These are phyloP conservation scores for Pollachius pollachius DNA, from an alignment of 2,113 vertebrate genomes.

Conservation along the genomic window DNA sequence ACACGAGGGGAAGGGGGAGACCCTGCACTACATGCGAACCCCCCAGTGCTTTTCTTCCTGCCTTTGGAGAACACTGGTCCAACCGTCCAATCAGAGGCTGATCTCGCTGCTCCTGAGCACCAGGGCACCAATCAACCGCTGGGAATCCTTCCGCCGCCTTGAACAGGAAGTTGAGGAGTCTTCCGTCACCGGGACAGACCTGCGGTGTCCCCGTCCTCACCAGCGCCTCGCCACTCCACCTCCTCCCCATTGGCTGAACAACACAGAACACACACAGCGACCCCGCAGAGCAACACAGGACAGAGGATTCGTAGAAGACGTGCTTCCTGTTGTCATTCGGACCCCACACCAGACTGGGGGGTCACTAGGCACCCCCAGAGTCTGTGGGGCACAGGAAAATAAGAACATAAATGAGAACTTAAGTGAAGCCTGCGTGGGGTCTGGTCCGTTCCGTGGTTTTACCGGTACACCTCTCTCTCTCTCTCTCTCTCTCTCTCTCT, in stretches of 20 bases:
- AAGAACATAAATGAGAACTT: slow-evolving; percentile 15
- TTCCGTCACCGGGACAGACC: no score
- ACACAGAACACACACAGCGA: no score
- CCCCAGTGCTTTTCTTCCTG: neutral
- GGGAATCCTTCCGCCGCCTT: no score
- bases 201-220: no score
- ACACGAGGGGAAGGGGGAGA: neutral
- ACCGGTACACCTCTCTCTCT: slow-evolving; percentile 47
- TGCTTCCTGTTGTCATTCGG: slow-evolving; percentile 60
- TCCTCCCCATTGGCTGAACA: no score
- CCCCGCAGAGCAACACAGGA: no score
- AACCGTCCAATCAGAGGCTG: no score
- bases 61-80: no score
- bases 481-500: slow-evolving; percentile 10
- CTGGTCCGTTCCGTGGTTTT: slow-evolving; percentile 22
- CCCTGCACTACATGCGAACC: neutral
- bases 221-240: no score
- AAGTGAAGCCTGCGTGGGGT: slow-evolving; percentile 41
- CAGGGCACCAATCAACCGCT: no score
- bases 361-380: slow-evolving; percentile 62
- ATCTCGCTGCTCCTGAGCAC: no score
- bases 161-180: no score
- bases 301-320: slow-evolving; percentile 27
- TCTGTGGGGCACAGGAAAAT: slow-evolving; percentile 22
- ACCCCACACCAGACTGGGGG: slow-evolving; percentile 43